These are phyloP conservation scores for Globodera ellingtonae DNA, from an alignment of 1,140 invertebrate species.

Conservation along the genomic window DNA sequence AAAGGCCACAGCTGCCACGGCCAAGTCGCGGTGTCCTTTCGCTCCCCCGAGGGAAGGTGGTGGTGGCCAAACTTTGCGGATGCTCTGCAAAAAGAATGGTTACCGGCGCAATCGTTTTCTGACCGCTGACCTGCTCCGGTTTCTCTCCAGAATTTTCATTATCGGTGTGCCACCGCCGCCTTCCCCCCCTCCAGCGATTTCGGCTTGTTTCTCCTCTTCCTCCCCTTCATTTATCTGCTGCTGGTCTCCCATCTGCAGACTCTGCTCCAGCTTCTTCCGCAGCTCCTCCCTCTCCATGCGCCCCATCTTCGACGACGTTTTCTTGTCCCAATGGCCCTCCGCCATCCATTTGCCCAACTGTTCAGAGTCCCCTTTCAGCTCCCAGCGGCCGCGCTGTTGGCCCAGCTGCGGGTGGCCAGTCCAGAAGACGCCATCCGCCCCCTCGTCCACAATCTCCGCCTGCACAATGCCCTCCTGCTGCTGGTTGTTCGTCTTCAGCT, in stretches of 20 bases:
- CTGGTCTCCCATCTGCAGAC: conserved; percentile 2
- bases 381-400: background rate
- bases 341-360: conserved; percentile 7
- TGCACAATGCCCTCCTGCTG: background rate
- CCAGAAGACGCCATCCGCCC: background rate
- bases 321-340: background rate
- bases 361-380: background rate
- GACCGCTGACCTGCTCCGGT: conserved; percentile 6
- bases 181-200: too few species aligned
- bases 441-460: background rate
- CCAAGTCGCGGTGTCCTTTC: conserved; percentile 42
- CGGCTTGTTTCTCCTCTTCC: background rate
- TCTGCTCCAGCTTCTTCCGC: background rate
- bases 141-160: conserved; percentile 16
- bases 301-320: background rate
- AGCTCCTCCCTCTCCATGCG: background rate
- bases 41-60: conserved; percentile 36
- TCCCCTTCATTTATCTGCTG: background rate
- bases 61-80: conserved; percentile 38
- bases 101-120: background rate
- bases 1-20: conserved; percentile 42
- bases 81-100: conserved; percentile 10
- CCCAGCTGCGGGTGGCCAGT: background rate
- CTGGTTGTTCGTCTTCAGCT: background rate
- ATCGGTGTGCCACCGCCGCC: background rate